Base-by-base conservation (phyloP, 2,113 vertebrate genomes). In the Chloropsis cyanopogon region DNA sequence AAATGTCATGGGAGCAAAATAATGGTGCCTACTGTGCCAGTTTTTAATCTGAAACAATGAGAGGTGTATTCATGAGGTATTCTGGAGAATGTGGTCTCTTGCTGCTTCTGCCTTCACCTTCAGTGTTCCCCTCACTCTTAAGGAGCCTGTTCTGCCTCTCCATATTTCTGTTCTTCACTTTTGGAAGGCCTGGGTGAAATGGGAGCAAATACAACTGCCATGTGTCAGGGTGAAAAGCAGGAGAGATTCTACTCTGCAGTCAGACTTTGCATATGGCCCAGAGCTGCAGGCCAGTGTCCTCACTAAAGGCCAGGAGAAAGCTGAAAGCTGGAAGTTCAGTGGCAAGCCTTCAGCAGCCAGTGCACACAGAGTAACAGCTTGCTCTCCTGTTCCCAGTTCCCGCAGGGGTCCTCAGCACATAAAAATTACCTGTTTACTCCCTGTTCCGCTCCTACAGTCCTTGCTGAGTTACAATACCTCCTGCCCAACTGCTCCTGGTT, bases 351-450 rank as follows among this genome's bases (percentile, higher is more conserved):
- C 21, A 59, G 59, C 18, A 72, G 50, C 53, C 9, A 0, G 15
- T 0, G 3, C 29, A 63, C 7, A 24, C 5, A 35, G 17, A 44
- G 8, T 10, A 35, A 41, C 2, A 2, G 8, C 23, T 54, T 61
- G 12, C 3, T 54, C 2, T 80, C 10, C 19, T 65, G 12, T 39
- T 21, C 33, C 7, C 28, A 80, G 14, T 2, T 57, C 22, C 24
- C 0, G 0, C 33, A 44, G 22, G 15, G 21, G 66, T 37, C 10
- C 29, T 86, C 18, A 73, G 44, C 22, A 41, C 5, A 12, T 19
- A 13, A n/a, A 15, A 42, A 42, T 42, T 25, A 31, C 11, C 22
- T 47, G 4, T 52, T 66, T 28, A 31, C 46, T 82, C 4, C 25
- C 9, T 20, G 7, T 49, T 69, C 37, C 20, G 11, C 20, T 41